These are phyloP conservation scores for Diaprepes abbreviatus DNA, from an alignment of 2,888 invertebrate genomes.

Conservation along the genomic window DNA sequence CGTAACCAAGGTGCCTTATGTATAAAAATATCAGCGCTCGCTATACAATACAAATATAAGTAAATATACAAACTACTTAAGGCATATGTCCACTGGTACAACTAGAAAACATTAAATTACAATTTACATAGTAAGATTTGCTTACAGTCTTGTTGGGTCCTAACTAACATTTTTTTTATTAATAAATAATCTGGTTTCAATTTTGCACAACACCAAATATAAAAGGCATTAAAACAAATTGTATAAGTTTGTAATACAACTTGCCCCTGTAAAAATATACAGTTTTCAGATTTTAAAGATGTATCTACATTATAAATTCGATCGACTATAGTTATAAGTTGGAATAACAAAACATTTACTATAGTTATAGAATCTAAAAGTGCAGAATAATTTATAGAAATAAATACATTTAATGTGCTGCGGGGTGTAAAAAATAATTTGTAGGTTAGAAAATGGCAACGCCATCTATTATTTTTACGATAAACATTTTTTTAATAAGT, in stretches of 20 bases:
- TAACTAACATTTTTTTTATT: too few species aligned
- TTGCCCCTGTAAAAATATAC: conserved; percentile 1
- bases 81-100: too few species aligned
- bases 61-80: too few species aligned
- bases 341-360: too few species aligned
- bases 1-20: too few species aligned
- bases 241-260: conserved; percentile 7
- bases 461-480: background rate
- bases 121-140: too few species aligned
- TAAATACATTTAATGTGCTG: background rate
- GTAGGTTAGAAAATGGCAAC: background rate
- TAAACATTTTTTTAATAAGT: too few species aligned
- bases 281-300: conserved; percentile 6
- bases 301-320: conserved; percentile 1
- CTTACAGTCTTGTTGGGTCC: too few species aligned
- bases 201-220: background rate
- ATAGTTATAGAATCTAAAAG: background rate
- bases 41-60: too few species aligned
- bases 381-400: background rate
- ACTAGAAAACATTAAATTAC: too few species aligned
- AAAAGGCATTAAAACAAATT: conserved; percentile 1
- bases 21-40: too few species aligned
- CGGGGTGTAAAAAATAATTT: background rate
- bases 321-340: background rate
- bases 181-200: background rate